These are phyloP conservation scores for Melieria crassipennis DNA, from an alignment of 2,888 invertebrate genomes.

Conservation along the genomic window DNA sequence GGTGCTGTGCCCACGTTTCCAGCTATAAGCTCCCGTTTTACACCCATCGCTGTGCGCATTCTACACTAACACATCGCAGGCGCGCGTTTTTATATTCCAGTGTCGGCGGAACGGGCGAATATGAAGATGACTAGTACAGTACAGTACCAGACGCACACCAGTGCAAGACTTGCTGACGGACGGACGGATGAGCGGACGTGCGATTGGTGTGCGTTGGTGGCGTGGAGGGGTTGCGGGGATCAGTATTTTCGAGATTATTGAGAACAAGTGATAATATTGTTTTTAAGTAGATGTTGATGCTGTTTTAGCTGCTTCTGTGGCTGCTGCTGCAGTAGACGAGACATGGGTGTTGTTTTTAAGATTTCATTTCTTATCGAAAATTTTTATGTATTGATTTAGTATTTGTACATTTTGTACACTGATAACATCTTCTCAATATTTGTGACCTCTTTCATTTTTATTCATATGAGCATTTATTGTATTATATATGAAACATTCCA, in stretches of 20 bases:
- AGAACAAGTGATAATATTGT: slow-evolving; percentile 64
- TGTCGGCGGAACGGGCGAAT: too few species aligned
- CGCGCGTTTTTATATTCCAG: too few species aligned
- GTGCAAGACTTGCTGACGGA: not conserved
- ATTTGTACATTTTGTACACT: slow-evolving; percentile 55
- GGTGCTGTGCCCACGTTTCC: too few species aligned
- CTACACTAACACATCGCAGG: too few species aligned
- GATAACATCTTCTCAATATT: slow-evolving; percentile 61
- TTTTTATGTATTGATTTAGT: slow-evolving; percentile 64
- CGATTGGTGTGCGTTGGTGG: slow-evolving; percentile 11
- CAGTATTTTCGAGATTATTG: slow-evolving; percentile 51
- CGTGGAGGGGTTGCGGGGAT: slow-evolving; percentile 29
- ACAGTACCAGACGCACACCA: too few species aligned
- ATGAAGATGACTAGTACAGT: too few species aligned
- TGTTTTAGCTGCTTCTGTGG: slow-evolving; percentile 40
- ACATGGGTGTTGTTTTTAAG: slow-evolving; percentile 51
- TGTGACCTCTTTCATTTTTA: slow-evolving; percentile 59
- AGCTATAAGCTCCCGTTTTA: too few species aligned
- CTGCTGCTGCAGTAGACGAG: slow-evolving; percentile 36
- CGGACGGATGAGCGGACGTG: not conserved
- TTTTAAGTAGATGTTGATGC: slow-evolving; percentile 64
- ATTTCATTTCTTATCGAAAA: slow-evolving; percentile 61
- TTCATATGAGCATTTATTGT: slow-evolving; percentile 19
- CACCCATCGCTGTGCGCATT: too few species aligned
- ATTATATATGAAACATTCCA: too few species aligned